Base-by-base conservation (phyloP, 2,797 vertebrate species). In the Poeciliopsis presidionis region DNA sequence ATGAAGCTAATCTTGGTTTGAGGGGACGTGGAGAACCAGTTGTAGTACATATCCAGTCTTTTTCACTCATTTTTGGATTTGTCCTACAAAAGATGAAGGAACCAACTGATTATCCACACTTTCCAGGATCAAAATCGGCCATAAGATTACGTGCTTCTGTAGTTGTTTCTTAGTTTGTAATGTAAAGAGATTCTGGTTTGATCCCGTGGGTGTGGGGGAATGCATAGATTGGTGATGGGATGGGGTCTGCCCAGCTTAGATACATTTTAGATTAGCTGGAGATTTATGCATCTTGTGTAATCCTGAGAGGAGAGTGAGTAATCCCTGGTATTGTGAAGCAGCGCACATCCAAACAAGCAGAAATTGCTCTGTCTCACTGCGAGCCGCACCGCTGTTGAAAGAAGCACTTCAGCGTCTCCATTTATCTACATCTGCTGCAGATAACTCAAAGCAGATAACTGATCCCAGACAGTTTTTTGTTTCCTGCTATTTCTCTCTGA, bases 281-380 rank as follows among this genome's bases (percentile, higher is more conserved):
- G 93, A 87, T 89, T 93, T 89, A 88, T 89, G 81, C 71, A 45
- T 87, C 36, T 76, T 51, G 75, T 87, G 84, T 92, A 93, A 93
- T 90, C 89, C 90, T 78, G 22, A 84, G 75, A 85, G 81, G 81
- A 90, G 88, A 90, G 78, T 83, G 83, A 88, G 77, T 92, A 92
- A 93, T 94, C 91, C 87, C 69, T 82, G 72, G 75, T 74, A 87
- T 84, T 72, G 9, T 86, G 81, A 77, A 77, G 25, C 28, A 73
- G 30, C 76, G 57, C 81, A 39, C 84, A 72, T 82, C 81, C 46
- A 85, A 88, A 89, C 84, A 76, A 84, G 88, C 80, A 81, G 46
- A 87, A 78, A 87, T 91, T 83, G 82, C 65, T 79, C 61, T 51
- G 49, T 83, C 73, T 84, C 28, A 14, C 80, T 83, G 75, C 84